Conservation (phyloP, 2,113 vertebrate genomes). For the Eurypyga helias region DNA sequence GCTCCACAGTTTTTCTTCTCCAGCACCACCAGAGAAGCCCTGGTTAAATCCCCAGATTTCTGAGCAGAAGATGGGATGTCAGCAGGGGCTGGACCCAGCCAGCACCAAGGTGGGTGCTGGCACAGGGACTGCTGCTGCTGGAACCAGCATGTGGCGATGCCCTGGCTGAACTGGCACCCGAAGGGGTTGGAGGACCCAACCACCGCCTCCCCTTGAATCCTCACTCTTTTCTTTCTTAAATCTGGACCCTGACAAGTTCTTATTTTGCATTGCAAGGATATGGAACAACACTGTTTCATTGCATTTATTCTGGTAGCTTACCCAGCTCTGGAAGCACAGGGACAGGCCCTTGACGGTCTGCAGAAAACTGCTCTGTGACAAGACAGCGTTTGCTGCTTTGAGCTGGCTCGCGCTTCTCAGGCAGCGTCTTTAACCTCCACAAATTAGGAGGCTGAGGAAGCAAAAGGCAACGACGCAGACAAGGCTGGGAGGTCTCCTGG, state of each 20-base stretch:
- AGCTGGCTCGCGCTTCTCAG: neutral
- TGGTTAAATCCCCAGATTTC: neutral
- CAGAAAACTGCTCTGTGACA: too few species aligned
- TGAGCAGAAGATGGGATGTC: rapidly evolving
- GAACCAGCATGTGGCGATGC: rapidly evolving
- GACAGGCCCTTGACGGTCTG: rapidly evolving
- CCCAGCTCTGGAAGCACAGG: neutral
- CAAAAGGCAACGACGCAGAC: rapidly evolving
- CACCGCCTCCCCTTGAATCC: neutral
- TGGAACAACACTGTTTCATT: rapidly evolving
- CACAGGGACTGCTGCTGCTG: neutral
- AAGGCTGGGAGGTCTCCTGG: neutral
- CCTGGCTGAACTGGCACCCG: rapidly evolving
- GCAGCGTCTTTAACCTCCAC: neutral
- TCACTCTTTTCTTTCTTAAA: neutral
- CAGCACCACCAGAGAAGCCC: neutral
- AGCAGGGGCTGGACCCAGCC: neutral
- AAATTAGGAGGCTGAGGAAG: neutral
- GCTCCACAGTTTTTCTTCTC: neutral
- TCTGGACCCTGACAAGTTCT: neutral
- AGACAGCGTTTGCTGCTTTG: neutral
- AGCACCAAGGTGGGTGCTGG: neutral
- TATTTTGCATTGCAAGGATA: neutral
- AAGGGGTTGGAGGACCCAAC: neutral
- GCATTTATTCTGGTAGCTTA: neutral